phyloP scores from a whole-genome alignment of 2,888 invertebrate species.

The Mesodorylaimus sp. region DNA sequence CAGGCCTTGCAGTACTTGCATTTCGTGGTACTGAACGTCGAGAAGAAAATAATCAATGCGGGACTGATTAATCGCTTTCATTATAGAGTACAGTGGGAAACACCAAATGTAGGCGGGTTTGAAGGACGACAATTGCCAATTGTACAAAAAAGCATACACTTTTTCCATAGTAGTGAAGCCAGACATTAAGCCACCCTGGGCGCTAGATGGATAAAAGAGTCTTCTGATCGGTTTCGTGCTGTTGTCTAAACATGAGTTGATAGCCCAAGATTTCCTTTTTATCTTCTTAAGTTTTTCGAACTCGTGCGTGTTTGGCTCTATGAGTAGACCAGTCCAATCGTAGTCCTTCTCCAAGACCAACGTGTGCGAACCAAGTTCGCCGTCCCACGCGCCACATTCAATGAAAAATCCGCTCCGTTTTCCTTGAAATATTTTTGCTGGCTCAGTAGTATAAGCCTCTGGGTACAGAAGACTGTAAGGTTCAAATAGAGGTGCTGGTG shows the following conservation, averaged over 20 bases:
- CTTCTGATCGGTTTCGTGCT: conserved; percentile 1
- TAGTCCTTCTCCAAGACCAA: conserved; percentile 8
- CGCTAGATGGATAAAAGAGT: no score
- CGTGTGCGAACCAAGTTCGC: conserved; percentile 12
- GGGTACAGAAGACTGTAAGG: no score
- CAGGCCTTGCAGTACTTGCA: no score
- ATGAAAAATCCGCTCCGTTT: conserved; percentile 9
- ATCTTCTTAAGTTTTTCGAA: conserved; percentile 6
- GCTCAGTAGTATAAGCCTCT: background rate
- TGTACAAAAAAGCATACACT: no score
- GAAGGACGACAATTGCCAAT: no score
- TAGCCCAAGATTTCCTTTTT: conserved; percentile 9
- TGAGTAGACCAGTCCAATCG: conserved; percentile 11
- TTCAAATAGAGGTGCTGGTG: no score
- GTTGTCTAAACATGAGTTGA: conserved; percentile 6
- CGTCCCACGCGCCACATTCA: conserved; percentile 12
- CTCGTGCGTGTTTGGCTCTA: conserved; percentile 9
- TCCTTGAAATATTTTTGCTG: background rate
- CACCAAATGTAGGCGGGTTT: conserved; percentile 3
- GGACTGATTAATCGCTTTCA: background rate
- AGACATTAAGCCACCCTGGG: no score
- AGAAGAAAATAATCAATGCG: no score
- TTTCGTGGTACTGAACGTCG: no score
- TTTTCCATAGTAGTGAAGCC: no score
- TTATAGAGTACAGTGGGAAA: conserved; percentile 2